Percentiles rank a stretch among this genome's conserved stretches.
phyloP scores from a whole-genome alignment of 2,113 vertebrate species.

The Chunga burmeisteri region DNA sequence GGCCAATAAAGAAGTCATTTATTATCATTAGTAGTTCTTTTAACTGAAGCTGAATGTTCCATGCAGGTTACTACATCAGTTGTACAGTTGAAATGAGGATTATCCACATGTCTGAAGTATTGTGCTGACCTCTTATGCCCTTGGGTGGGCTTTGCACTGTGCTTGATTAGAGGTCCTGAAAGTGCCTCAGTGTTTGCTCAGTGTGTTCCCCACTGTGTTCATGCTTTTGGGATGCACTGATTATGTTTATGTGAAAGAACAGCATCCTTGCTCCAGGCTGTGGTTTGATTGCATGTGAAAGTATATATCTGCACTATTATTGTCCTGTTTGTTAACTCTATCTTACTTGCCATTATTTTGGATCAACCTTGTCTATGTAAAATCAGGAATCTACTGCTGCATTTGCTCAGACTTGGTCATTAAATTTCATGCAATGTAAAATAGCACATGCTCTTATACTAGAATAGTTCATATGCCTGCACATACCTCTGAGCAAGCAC shows the following conservation, averaged over 20 bases:
- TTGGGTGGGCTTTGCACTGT: not conserved
- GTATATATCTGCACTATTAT: not conserved
- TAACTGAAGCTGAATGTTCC: not conserved
- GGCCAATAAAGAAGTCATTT: not conserved
- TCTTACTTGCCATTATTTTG: not conserved
- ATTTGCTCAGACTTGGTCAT: not conserved
- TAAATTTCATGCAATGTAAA: accelerated
- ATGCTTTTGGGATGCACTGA: not conserved
- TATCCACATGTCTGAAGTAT: not conserved
- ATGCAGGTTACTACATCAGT: not conserved
- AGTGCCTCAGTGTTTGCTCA: not conserved
- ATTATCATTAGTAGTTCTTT: not conserved
- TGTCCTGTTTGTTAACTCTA: not conserved
- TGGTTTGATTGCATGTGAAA: not conserved
- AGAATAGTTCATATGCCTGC: not conserved
- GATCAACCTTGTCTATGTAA: not conserved
- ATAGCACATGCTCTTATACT: accelerated
- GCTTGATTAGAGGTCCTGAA: not conserved
- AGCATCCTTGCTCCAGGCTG: not conserved
- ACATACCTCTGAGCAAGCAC: not conserved
- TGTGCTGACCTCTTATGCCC: not conserved
- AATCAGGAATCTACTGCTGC: not conserved
- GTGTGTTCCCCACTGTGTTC: not conserved
- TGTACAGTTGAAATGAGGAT: not conserved
- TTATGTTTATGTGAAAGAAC: not conserved